Evolutionary conservation across 53 echinoderm and acorn worm genomes (phyloP).

Genomic region (Holothuria scabra): DNA sequence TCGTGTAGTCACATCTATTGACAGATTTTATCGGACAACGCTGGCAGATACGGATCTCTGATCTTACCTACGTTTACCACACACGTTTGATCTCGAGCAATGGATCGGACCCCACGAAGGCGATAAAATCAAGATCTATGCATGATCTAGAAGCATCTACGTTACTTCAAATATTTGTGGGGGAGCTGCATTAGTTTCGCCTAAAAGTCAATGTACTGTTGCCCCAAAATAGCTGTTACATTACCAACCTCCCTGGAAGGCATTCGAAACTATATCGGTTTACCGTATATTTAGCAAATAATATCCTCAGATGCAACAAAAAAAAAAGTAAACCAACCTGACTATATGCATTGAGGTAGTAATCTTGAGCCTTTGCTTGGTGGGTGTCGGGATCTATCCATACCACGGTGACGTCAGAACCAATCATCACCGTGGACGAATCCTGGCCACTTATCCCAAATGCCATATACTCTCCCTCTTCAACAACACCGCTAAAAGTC

Average conservation of each 20-base stretch:
- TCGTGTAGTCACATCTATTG: no score
- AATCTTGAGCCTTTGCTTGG: conserved; percentile 67
- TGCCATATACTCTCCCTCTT: conserved; percentile 63
- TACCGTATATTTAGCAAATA: neutral
- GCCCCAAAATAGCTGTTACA: no score
- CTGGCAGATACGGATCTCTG: no score
- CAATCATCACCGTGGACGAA: conserved; percentile 68
- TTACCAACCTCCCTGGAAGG: no score
- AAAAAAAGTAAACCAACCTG: conserved; percentile 50
- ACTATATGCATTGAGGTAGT: conserved; percentile 63
- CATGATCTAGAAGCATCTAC: no score
- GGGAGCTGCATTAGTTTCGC: no score
- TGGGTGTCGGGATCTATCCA: conserved; percentile 57
- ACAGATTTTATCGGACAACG: no score
- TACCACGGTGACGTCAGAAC: conserved; percentile 80
- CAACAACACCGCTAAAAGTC: conserved; percentile 57
- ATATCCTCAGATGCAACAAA: neutral
- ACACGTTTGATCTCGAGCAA: no score
- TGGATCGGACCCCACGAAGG: no score
- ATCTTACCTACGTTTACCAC: no score
- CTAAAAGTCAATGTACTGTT: neutral
- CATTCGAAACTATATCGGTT: neutral
- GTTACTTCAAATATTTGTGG: no score
- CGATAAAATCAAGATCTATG: no score
- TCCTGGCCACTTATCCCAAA: conserved; percentile 87